These are phyloP conservation scores for Cheilosia scutellata DNA, from an alignment of 2,888 invertebrate genomes.

Conservation along the genomic window DNA sequence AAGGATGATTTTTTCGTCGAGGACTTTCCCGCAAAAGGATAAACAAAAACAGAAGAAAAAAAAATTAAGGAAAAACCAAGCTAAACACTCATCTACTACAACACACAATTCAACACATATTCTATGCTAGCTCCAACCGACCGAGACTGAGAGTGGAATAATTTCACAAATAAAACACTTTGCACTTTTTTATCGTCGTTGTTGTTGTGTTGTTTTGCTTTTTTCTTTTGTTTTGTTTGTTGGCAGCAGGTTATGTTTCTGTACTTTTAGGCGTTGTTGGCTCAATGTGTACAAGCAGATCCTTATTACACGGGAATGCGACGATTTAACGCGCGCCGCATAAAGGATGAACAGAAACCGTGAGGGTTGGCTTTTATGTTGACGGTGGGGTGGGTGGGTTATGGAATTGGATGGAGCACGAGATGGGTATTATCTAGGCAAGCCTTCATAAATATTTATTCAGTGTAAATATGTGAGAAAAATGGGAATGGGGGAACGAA, in stretches of 20 bases:
- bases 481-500: conserved; percentile 36
- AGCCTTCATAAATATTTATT: conserved; percentile 74
- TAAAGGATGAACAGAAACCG: conserved; percentile 70
- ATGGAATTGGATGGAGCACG: conserved; percentile 12
- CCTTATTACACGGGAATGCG: conserved; percentile 65
- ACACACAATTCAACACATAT: conserved; percentile 35
- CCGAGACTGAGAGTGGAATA: conserved; percentile 71
- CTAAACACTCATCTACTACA: conserved; percentile 63
- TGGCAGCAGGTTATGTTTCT: conserved; percentile 65
- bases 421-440: conserved; percentile 51
- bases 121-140: conserved; percentile 55
- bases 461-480: conserved; percentile 66
- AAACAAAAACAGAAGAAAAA: conserved; percentile 26
- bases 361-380: conserved; percentile 36
- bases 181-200: conserved; percentile 59
- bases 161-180: conserved; percentile 75
- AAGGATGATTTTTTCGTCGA: conserved; percentile 62
- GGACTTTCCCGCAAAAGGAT: conserved; percentile 62
- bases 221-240: conserved; percentile 50
- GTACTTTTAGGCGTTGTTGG: conserved; percentile 45
- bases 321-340: conserved; percentile 65
- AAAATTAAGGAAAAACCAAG: conserved; percentile 22
- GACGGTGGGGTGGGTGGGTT: neutral
- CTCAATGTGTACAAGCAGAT: conserved; percentile 32
- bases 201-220: conserved; percentile 51